Evolutionary conservation across 1,140 invertebrate genomes (phyloP), one percentile per base, ranked within the genome.

Genomic region (Tribolium castaneum): DNA sequence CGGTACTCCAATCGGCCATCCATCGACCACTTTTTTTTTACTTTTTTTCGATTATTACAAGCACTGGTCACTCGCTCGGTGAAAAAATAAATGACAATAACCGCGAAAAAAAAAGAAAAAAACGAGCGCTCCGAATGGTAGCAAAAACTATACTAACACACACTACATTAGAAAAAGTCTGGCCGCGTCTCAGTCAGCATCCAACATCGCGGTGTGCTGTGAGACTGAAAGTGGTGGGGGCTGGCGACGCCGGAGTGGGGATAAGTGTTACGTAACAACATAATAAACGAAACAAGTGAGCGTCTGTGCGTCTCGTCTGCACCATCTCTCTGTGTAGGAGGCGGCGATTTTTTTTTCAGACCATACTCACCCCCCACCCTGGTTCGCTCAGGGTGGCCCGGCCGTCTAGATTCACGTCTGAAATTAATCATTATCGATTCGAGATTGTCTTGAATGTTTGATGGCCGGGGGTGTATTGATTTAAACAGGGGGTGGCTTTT

Each of bases 1-100:
- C 85, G 81, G 75, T 85, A 86, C 59, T 86, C 85, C 79, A 86
- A 76, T 30, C 85, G 82, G 34, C 84, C 84, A 81, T 86, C 85
- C 85, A 86, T 30, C 71, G 71, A 54, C 34, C 51, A 75, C 51
- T 75, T 34, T 39, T 5, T 4, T 50, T 50, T 50, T 5, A 25
- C 5, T 30, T 30, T 30, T 30, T 1, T 30, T 30, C 3, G 2
- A 1, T 19, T 30, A 30, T 5, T 25, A 4, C 3, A 6, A 30
- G 39, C 79, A 49, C 70, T 34, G 3, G 16, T 59, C 56, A 16
- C 14, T 50, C 14, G 16, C 14, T 52, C 45, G 49, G 12, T 19
- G 56, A 59, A 49, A 39, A 72, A 71, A 52, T 10, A 50, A 54
- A 71, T 30, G 25, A 30, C 25, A 30, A n/a, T n/a, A n/a, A 30